Conservation (phyloP, 92 coral and sea anemone genomes). For the Montipora capitata region DNA sequence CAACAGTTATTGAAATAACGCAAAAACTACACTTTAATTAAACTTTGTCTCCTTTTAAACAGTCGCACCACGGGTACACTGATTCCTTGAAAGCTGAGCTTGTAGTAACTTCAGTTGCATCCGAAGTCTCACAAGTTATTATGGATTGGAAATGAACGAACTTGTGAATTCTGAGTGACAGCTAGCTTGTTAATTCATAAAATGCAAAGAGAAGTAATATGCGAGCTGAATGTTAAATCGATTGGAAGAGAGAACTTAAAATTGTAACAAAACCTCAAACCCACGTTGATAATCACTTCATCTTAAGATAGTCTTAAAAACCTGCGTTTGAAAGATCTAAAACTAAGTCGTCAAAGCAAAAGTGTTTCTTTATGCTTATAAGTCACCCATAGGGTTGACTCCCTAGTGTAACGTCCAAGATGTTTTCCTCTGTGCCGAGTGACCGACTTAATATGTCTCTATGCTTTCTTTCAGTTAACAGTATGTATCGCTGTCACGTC, state of each 20-base stretch:
- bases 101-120: too few species aligned
- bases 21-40: too few species aligned
- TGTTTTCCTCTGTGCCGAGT: too few species aligned
- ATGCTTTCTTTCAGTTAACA: not conserved
- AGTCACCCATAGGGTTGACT: not conserved
- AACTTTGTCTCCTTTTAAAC: too few species aligned
- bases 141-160: too few species aligned
- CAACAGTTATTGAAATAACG: too few species aligned
- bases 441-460: too few species aligned
- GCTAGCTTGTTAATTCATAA: not conserved
- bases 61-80: too few species aligned
- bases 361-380: not conserved
- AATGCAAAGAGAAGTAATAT: not conserved
- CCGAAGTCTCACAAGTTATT: too few species aligned
- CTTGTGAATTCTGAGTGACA: not conserved
- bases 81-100: too few species aligned
- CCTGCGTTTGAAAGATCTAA: not conserved
- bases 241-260: not conserved
- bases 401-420: not conserved
- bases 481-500: conserved; percentile 33
- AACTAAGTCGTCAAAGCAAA: not conserved
- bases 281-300: conserved; percentile 4
- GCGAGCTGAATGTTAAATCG: conserved; percentile 25
- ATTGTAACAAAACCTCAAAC: not conserved
- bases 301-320: not conserved